phyloP scores from a whole-genome alignment of 2,113 vertebrate species.

The Ellobius talpinus region DNA sequence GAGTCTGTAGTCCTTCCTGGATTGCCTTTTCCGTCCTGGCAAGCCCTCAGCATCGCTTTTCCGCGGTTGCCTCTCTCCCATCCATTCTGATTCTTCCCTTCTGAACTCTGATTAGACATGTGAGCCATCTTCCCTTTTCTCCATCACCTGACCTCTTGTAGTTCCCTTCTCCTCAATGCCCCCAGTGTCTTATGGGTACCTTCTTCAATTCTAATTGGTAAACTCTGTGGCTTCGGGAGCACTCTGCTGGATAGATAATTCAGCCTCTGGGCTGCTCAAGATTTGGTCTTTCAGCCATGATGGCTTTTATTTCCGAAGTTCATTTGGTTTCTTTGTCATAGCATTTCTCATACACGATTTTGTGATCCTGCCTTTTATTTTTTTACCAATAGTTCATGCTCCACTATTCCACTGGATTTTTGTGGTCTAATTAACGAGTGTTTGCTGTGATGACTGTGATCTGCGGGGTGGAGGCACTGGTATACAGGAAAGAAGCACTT shows the following conservation, averaged over 20 bases:
- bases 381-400: neutral
- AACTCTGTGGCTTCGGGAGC: neutral
- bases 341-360: neutral
- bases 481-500: neutral
- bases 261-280: neutral
- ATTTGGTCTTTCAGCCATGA: neutral
- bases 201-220: conserved; percentile 9
- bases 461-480: neutral
- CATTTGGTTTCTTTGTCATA: neutral
- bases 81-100: neutral
- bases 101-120: neutral
- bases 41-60: neutral
- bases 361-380: neutral
- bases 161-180: neutral
- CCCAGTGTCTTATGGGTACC: neutral
- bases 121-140: neutral
- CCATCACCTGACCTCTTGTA: neutral
- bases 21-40: neutral
- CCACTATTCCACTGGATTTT: neutral
- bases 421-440: neutral
- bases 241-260: neutral
- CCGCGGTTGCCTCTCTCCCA: neutral
- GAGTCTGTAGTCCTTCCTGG: neutral
- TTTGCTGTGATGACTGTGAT: neutral
- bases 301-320: neutral